Conservation (phyloP, 2,113 vertebrate genomes). For the Epinephelus lanceolatus region DNA sequence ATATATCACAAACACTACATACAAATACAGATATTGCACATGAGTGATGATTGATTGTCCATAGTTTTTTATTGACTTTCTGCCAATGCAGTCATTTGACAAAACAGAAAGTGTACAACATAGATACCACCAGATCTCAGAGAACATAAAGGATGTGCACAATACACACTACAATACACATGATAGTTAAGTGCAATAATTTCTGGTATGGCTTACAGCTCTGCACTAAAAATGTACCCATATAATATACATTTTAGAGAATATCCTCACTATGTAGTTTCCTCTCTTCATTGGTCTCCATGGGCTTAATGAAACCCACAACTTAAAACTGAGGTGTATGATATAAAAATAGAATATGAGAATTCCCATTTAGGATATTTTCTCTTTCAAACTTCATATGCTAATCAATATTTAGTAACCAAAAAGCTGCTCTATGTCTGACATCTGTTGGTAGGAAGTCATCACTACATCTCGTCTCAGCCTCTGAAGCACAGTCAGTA, state of each 20-base stretch:
- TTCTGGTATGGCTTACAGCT: not conserved
- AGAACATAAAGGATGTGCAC: too few species aligned
- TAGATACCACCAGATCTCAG: too few species aligned
- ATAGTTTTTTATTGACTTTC: not conserved
- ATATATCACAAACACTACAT: too few species aligned
- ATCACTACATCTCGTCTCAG: conserved; percentile 12
- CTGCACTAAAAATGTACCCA: not conserved
- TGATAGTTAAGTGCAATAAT: not conserved
- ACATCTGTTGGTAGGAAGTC: conserved; percentile 25
- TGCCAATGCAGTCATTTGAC: not conserved
- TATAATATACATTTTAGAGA: not conserved
- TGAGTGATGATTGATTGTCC: too few species aligned
- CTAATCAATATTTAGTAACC: conserved; percentile 6
- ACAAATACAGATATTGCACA: too few species aligned
- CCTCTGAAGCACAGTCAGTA: not conserved
- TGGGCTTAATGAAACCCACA: not conserved
- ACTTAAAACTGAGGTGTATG: not conserved
- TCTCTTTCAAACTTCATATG: not conserved
- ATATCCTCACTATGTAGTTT: not conserved
- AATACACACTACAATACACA: too few species aligned
- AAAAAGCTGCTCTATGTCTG: not conserved
- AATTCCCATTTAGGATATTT: not conserved
- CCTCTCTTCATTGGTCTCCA: not conserved
- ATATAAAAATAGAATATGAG: not conserved
- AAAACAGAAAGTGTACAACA: too few species aligned